A percentile compares a stretch with the other conserved stretches of the same genome.
Evolutionary conservation across 2,888 invertebrate species (phyloP).

Genomic region (Amphipoea lucens): DNA sequence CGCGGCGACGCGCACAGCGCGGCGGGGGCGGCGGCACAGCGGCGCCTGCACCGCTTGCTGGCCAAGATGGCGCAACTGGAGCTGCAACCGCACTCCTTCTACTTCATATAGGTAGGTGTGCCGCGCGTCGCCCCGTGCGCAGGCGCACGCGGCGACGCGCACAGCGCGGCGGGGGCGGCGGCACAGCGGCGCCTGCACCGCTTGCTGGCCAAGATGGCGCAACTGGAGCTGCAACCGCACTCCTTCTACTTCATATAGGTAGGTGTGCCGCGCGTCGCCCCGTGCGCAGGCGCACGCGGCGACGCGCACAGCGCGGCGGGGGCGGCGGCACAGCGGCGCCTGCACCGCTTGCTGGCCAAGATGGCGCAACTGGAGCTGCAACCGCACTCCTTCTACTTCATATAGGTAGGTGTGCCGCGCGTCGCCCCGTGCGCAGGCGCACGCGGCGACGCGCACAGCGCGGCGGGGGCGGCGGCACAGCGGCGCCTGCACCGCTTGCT

Average conservation of each 20-base stretch:
- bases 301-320: conserved; percentile 48
- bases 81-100: no score
- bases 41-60: no score
- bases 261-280: conserved; percentile 94
- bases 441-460: conserved; percentile 58
- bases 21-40: conserved; percentile 77
- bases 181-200: conserved; percentile 59
- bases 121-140: conserved; percentile 91
- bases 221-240: no score
- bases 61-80: no score
- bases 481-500: no score
- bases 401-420: conserved; percentile 97
- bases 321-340: conserved; percentile 77
- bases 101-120: no score
- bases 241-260: no score
- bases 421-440: conserved; percentile 81
- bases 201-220: no score
- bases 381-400: no score
- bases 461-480: conserved; percentile 77
- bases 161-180: conserved; percentile 74
- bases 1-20: conserved; percentile 58
- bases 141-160: conserved; percentile 59
- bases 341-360: no score
- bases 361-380: no score
- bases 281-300: conserved; percentile 62